Percentiles rank a stretch among this genome's conserved stretches.
These are phyloP conservation scores for Pithys albifrons DNA, from an alignment of 2,113 vertebrate species.

Conservation along the genomic window DNA sequence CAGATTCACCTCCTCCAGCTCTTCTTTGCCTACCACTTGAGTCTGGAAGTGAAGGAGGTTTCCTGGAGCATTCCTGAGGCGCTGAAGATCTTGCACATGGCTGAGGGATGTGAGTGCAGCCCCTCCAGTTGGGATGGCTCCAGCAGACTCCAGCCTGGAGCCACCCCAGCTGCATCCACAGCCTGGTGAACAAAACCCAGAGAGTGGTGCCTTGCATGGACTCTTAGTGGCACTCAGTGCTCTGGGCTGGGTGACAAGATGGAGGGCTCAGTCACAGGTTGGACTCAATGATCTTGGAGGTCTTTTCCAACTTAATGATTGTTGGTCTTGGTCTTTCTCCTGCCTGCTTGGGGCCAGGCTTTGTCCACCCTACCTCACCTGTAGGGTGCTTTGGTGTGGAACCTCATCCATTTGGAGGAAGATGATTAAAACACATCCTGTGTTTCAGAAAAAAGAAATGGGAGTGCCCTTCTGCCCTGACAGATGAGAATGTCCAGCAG, in stretches of 20 bases:
- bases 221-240: no score
- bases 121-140: background rate
- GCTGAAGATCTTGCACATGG: background rate
- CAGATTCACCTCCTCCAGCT: background rate
- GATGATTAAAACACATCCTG: background rate
- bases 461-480: background rate
- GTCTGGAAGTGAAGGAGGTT: background rate
- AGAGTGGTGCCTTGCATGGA: background rate
- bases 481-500: background rate
- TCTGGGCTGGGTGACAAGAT: background rate
- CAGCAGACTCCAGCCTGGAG: background rate
- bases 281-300: fast-evolving
- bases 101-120: background rate
- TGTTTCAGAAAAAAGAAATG: no score
- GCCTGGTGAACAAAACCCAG: background rate
- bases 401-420: background rate
- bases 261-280: background rate
- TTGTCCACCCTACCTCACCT: background rate
- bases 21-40: background rate
- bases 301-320: background rate
- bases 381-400: background rate
- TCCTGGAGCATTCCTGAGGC: background rate
- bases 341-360: background rate
- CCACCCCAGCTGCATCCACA: background rate
- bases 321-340: background rate